These are phyloP conservation scores for Diprion similis DNA, from an alignment of 1,140 invertebrate species.

Conservation along the genomic window DNA sequence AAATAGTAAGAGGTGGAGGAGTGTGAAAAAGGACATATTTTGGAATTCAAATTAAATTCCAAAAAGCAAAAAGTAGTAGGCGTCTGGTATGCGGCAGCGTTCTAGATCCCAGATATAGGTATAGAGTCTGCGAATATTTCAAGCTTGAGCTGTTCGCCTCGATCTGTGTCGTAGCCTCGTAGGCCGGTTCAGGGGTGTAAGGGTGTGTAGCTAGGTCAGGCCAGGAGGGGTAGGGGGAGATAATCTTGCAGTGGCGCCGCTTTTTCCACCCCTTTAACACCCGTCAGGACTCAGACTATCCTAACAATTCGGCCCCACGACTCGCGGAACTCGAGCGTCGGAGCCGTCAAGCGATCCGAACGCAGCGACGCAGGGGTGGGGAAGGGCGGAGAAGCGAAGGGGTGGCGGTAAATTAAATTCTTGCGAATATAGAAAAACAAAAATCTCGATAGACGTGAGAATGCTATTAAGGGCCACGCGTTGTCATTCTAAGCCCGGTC, in stretches of 20 bases:
- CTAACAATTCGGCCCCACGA: constrained; percentile 26
- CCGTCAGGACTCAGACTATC: constrained; percentile 6
- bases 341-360: constrained; percentile 15
- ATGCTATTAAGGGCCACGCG: constrained; percentile 11
- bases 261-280: neutral
- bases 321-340: constrained; percentile 18
- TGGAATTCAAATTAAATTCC: constrained; percentile 11
- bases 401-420: constrained; percentile 41
- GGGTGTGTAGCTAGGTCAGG: neutral
- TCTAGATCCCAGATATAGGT: neutral
- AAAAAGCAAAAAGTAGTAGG: neutral
- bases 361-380: constrained; percentile 12
- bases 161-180: no score
- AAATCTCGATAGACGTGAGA: constrained; percentile 17
- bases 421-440: constrained; percentile 30
- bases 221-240: neutral
- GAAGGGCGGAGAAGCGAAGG: constrained; percentile 30
- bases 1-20: neutral
- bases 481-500: neutral
- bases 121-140: neutral
- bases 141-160: no score
- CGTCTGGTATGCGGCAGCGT: constrained; percentile 1
- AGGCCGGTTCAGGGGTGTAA: no score
- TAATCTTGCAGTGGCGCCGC: neutral
- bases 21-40: neutral